Base-by-base conservation (phyloP, 2,888 invertebrate species). In the Pardosa pseudoannulata region DNA sequence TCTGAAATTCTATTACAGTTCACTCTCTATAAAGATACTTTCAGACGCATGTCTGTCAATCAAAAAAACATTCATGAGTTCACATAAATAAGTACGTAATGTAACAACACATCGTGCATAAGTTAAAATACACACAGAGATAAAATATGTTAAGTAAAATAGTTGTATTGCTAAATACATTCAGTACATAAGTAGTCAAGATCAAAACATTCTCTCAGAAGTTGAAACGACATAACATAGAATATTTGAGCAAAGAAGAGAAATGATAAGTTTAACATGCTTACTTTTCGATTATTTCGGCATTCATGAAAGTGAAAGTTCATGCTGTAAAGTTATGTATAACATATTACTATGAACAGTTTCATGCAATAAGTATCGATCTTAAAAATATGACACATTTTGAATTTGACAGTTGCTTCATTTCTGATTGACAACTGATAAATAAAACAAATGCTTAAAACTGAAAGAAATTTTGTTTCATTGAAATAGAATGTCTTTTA, bases 81-180 rank as follows among this genome's bases (percentile, higher is more conserved):
- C 9, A 9, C 36, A 36, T 36, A 36, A 36, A 36, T 36, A 36
- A 36, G n/a, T n/a, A n/a, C n/a, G n/a, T 7, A 36, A 7, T 9
- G 36, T 7, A 36, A 36, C 36, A 36, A 36, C 36, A 56, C 56
- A 23, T 23, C 19, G 56, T 56, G 56, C 56, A 56, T 23, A 56
- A 19, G 56, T 23, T 56, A 23, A 56, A 56, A 11, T 23, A 56
- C 56, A 56, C 16, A 56, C 23, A 56, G 56, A 56, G 56, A 19
- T 56, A 56, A 56, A 56, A 56, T 11, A 56, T 23, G 19, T 23
- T 56, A 56, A 56, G 56, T 56, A 56, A 56, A 56, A 56, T 56
- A 56, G 19, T 23, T 2, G 56, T 56, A 56, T 56, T 56, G 19
- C 56, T 56, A 56, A 56, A 56, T 56, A 56, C 56, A 56, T 23